Evolutionary conservation across 2,888 invertebrate species (phyloP), one percentile per base, ranked within the genome.

Genomic region (Coleophora flavipennella): DNA sequence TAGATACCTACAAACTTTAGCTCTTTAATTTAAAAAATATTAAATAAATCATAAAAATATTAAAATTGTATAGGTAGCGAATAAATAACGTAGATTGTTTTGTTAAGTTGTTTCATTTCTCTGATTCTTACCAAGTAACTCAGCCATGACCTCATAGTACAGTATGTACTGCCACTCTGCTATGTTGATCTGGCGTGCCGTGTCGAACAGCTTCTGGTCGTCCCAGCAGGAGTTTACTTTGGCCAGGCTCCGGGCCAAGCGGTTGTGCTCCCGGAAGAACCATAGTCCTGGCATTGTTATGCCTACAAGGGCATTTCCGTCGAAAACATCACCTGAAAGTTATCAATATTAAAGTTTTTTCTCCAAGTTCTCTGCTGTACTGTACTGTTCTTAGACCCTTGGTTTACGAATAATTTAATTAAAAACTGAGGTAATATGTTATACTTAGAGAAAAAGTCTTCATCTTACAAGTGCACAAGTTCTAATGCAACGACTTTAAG

Each of bases 151-250:
- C 66, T 94, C 94, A 60, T 93, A 93, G 67, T 87, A 94, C 0
- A 92, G 89, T 13, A 94, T 88, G 51, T 94, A 92, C 57, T 92
- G 91, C 39, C 91, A 88, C 59, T 89, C 87, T 3, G 92, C 93
- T 36, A 93, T 90, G 41, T 90, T 90, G 45, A 94, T 91, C 39
- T 93, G 86, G 49, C 92, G 85, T 0, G 92, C 80, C 64, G 92
- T 92, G 68, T 91, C 91, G 77, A 90, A 95, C 0, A 94, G 66
- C 1, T 89, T 90, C 67, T 94, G 92, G 59, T 94, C 94, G 53
- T 91, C 91, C 94, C 94, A 94, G 64, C 92, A 93, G 0, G 93
- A 92, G 72, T 95, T 95, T 0, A 94, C 76, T 25, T 86, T 78
- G 0, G 87, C 80, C 35, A 96, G 72, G 3, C 75, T 86, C 32